These are phyloP conservation scores for Tetanocera ferruginea DNA, from an alignment of 2,888 invertebrate genomes.

Conservation along the genomic window DNA sequence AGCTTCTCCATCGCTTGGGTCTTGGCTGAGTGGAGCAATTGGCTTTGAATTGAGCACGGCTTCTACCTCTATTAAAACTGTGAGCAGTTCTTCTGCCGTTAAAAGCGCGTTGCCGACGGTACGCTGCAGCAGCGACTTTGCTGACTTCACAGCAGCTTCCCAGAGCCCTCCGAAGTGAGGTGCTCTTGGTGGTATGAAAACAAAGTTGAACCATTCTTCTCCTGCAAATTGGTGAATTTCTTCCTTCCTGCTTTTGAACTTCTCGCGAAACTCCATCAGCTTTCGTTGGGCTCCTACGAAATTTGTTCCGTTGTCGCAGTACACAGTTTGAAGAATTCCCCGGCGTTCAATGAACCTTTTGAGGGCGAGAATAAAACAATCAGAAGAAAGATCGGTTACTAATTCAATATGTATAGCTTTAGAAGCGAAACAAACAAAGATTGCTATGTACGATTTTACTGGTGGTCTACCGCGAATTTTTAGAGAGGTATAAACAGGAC, in stretches of 20 bases:
- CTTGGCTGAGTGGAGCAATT: background rate
- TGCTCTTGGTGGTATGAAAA: background rate
- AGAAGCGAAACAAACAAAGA: background rate
- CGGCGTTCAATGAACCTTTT: background rate
- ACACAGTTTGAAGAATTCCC: background rate
- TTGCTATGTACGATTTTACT: slow-evolving; percentile 34
- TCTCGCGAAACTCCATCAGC: background rate
- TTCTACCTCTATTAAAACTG: background rate
- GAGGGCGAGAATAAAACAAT: background rate
- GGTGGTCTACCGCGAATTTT: slow-evolving; percentile 37
- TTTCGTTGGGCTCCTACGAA: background rate
- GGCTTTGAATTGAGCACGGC: background rate
- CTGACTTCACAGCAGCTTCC: background rate
- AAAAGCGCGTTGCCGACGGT: background rate
- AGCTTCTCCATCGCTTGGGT: too few relatives aligned
- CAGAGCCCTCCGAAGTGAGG: too few relatives aligned
- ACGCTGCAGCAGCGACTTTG: background rate
- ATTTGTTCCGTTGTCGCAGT: background rate
- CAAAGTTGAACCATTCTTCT: background rate
- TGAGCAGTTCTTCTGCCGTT: background rate
- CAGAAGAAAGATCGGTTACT: background rate
- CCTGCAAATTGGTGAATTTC: background rate
- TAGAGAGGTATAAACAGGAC: background rate
- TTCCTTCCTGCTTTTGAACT: background rate
- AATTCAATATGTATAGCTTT: slow-evolving; percentile 26